Percentiles rank a stretch among this genome's conserved stretches.
Conservation (phyloP, 2,797 vertebrate genomes). For the Rallus crepitans region DNA sequence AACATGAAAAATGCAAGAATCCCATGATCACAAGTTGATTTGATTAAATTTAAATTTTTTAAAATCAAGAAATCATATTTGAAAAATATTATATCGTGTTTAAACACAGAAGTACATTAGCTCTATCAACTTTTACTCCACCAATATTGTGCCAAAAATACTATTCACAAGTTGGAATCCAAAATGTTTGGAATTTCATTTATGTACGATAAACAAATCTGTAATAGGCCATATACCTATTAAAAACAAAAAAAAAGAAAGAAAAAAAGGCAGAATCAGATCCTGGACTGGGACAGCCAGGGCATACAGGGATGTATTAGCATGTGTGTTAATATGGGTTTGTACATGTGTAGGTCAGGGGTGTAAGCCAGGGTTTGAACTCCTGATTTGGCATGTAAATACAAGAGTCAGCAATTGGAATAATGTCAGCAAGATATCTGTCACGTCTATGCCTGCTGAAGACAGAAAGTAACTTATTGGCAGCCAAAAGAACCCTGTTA, state of each 20-base stretch:
- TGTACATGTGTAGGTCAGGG: rapidly evolving
- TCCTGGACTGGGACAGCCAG: not conserved
- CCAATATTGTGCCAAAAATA: not conserved
- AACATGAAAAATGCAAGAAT: not conserved
- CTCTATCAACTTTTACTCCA: not conserved
- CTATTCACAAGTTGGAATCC: not conserved
- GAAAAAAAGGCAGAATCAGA: too few relatives aligned
- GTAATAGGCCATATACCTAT: not conserved
- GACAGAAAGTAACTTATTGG: not conserved
- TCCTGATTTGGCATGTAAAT: too few relatives aligned
- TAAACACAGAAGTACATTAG: not conserved
- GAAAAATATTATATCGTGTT: not conserved
- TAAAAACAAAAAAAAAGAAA: too few relatives aligned
- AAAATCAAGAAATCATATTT: not conserved
- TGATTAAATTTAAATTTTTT: not conserved
- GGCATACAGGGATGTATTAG: not conserved
- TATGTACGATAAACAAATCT: not conserved
- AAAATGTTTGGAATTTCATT: not conserved
- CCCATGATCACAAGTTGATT: not conserved
- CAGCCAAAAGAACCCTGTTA: not conserved
- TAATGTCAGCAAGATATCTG: not conserved
- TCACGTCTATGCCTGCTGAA: not conserved
- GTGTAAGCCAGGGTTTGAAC: not conserved
- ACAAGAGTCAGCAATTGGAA: not conserved
- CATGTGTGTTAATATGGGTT: rapidly evolving